phyloP scores from a whole-genome alignment of 2,113 vertebrate species.

The Catharus bicknelli region DNA sequence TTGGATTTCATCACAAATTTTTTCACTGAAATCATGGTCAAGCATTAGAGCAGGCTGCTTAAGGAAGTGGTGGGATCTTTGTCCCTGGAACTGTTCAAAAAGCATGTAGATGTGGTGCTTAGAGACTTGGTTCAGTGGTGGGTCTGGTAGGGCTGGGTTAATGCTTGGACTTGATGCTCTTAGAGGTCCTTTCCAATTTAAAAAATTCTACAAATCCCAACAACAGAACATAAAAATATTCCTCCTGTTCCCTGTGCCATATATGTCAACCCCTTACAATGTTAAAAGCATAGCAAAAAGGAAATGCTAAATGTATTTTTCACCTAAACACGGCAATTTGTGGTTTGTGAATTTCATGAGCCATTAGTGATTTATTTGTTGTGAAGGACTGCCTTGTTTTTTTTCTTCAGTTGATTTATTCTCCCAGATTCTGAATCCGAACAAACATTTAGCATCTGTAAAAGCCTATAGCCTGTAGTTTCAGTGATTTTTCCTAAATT shows the following conservation, averaged over 20 bases:
- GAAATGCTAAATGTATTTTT: neutral
- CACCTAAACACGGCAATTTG: neutral
- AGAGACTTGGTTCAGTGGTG: neutral
- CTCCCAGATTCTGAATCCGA: neutral
- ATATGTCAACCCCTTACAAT: neutral
- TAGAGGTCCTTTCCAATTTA: neutral
- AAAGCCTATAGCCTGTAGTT: neutral
- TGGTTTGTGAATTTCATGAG: neutral
- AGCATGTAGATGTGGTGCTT: neutral
- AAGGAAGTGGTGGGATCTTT: neutral
- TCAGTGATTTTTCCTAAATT: neutral
- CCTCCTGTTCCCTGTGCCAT: accelerated
- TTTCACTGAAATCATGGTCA: neutral
- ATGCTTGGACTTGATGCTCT: neutral
- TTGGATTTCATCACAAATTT: neutral
- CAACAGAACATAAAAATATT: neutral
- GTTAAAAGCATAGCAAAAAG: neutral
- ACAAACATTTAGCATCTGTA: neutral
- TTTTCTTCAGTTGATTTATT: neutral
- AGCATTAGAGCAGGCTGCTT: neutral
- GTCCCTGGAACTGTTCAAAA: neutral
- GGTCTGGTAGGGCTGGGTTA: neutral
- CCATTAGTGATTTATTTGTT: neutral
- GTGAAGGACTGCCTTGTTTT: neutral
- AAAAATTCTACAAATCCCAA: neutral